Evolutionary conservation across 2,113 vertebrate species (phyloP), one percentile per base, ranked within the genome.

Genomic region (Lucifuga dentata): DNA sequence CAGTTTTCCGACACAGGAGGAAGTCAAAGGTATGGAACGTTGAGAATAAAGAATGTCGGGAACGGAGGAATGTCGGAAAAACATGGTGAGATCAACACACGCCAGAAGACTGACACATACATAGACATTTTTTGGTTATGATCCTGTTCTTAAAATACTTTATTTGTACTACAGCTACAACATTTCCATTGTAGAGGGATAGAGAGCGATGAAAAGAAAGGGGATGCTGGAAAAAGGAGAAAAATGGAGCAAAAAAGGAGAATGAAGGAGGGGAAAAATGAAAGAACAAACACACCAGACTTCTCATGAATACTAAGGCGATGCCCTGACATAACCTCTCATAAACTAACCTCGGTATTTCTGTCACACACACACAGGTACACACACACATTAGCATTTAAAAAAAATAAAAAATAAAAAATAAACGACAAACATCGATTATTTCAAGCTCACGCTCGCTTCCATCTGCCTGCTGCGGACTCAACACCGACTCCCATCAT

Each of bases 1-100:
- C 55, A 1, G 40, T 32, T 59, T 79, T 69, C 68, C 71, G 15
- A 35, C 26, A 74, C 43, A 36, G 51, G 65, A 49, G 12, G 46
- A 26, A 9, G 3, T 7, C 3, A 11, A 17, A 1, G 12, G 5
- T 17, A 41, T 32, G 46, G 61, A 17, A 12, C 32, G 29, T 36
- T 59, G 71, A 16, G 48, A 64, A 17, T 53, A 1, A 21, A 44
- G 80, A 76, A 72, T 76, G 68, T 73, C 40, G 50, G 52, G 41
- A 70, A 40, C 16, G 48, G 19, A 1, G 6, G 21, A 39, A 48
- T 13, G 44, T 56, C 16, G 1, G 33, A 53, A 29, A 2, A 21
- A 36, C 11, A 24, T 11, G 26, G 20, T 11, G 32, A 41, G 53
- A n/a, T n/a, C n/a, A n/a, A 66, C 10, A 61, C 57, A 62, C 43